Percentiles rank a stretch among this genome's conserved stretches.
phyloP scores from a whole-genome alignment of 2,797 vertebrate genomes.

The Aldrovandia affinis region DNA sequence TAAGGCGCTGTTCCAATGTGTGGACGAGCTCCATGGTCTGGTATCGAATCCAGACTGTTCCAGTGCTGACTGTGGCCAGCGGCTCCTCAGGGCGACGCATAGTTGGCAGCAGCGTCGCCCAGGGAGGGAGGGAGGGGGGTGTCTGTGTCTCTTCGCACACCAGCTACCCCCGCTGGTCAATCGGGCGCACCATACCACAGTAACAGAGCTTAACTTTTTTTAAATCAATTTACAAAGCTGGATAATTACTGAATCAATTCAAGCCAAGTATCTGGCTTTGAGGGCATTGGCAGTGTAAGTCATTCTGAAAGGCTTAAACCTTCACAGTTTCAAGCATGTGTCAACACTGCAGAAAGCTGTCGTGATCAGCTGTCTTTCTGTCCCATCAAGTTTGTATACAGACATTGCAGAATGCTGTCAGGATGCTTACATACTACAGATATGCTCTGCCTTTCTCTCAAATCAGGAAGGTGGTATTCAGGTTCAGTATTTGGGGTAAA shows the following conservation, averaged over 20 bases:
- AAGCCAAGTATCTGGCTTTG: background rate
- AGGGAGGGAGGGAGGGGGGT: too few species aligned
- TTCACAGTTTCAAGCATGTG: background rate
- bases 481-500: background rate
- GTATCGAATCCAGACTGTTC: too few species aligned
- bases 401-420: conserved; percentile 1
- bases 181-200: too few species aligned
- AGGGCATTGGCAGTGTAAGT: background rate
- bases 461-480: background rate
- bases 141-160: too few species aligned
- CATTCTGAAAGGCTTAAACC: background rate
- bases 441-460: background rate
- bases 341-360: background rate
- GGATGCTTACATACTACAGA: too few species aligned
- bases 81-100: too few species aligned
- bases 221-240: background rate
- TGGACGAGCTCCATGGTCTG: too few species aligned
- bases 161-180: background rate
- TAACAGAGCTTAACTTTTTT: background rate
- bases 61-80: too few species aligned
- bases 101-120: too few species aligned
- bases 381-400: too few species aligned
- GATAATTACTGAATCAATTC: background rate
- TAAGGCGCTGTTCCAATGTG: too few species aligned
- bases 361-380: background rate